Conservation (phyloP, 2,797 vertebrate genomes). For the Lithobates pipiens region DNA sequence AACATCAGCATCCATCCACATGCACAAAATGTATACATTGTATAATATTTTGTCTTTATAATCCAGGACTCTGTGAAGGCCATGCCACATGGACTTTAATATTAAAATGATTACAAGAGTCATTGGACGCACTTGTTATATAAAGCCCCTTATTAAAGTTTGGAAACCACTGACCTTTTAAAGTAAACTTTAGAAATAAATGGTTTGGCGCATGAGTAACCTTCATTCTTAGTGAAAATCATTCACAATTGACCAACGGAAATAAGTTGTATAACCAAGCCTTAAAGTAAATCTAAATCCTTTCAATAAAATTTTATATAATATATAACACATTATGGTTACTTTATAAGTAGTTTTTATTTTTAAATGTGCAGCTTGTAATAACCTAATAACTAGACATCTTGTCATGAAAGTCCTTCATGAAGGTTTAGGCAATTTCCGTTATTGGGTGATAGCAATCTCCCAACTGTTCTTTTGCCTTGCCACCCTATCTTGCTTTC, state of each 20-base stretch:
- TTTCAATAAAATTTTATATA: too few relatives aligned
- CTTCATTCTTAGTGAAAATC: neutral
- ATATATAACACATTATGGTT: too few relatives aligned
- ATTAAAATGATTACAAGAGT: neutral
- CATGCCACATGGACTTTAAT: too few relatives aligned
- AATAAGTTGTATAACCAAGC: neutral
- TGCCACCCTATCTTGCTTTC: too few relatives aligned
- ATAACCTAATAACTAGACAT: too few relatives aligned
- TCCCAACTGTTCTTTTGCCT: too few relatives aligned
- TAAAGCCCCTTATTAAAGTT: neutral
- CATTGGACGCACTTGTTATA: neutral
- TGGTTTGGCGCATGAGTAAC: neutral
- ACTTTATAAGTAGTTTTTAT: too few relatives aligned
- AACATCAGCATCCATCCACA: neutral
- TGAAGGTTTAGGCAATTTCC: too few relatives aligned
- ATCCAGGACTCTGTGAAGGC: neutral
- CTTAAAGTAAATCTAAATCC: too few relatives aligned
- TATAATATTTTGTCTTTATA: neutral
- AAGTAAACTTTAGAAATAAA: neutral
- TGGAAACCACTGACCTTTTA: neutral
- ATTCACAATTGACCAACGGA: neutral
- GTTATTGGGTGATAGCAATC: too few relatives aligned
- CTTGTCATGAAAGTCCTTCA: too few relatives aligned
- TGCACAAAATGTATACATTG: neutral
- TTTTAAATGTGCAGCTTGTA: too few relatives aligned